Conservation (phyloP, 2,888 invertebrate genomes). For the Hirtodrosophila cameraria region DNA sequence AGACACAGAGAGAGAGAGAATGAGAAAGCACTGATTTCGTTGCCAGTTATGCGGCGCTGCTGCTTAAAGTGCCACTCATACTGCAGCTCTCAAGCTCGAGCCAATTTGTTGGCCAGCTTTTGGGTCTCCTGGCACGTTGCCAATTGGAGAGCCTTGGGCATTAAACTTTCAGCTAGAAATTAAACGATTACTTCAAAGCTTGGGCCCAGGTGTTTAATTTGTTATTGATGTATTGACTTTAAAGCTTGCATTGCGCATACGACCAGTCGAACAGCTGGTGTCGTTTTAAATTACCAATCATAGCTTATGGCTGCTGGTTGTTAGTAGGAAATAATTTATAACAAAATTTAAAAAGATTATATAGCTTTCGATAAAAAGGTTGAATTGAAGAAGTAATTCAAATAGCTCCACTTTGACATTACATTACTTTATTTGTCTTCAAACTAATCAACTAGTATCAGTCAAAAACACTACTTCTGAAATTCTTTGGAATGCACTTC, state of each 20-base stretch:
- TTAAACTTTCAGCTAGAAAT: slow-evolving; percentile 61
- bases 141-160: slow-evolving; percentile 46
- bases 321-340: no score
- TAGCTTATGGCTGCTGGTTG: no score
- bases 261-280: slow-evolving; percentile 5
- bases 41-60: slow-evolving; percentile 33
- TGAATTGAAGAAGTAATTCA: no score
- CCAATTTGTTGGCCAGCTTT: slow-evolving; percentile 45
- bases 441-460: no score
- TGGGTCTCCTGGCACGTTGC: slow-evolving; percentile 43
- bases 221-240: slow-evolving; percentile 53
- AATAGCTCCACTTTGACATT: no score
- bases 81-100: slow-evolving; percentile 45
- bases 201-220: slow-evolving; percentile 59
- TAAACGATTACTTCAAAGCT: slow-evolving; percentile 50
- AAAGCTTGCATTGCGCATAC: slow-evolving; percentile 20
- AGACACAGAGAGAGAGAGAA: background rate
- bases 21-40: slow-evolving; percentile 40
- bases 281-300: no score
- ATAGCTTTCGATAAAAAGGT: no score
- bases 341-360: no score
- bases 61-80: slow-evolving; percentile 49
- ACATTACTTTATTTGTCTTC: no score
- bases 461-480: no score
- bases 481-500: no score